A percentile compares a stretch with the other conserved stretches of the same genome.
Evolutionary conservation across 2,113 vertebrate genomes (phyloP).

Genomic region (Dicerorhinus sumatrensis): DNA sequence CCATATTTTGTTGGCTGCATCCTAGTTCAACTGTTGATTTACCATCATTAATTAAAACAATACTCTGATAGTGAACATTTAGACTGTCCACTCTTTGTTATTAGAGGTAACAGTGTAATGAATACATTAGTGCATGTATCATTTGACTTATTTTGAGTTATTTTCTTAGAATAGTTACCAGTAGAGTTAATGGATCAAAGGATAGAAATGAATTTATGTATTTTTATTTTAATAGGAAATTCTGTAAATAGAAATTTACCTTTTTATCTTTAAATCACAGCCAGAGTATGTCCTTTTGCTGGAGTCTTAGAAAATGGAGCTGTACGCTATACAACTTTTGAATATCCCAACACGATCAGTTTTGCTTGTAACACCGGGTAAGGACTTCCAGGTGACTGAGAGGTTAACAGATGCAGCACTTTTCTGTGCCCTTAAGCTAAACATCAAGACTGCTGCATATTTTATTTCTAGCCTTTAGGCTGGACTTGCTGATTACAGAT

Average conservation of each 20-base stretch:
- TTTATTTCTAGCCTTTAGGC: not conserved
- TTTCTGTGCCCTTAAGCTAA: not conserved
- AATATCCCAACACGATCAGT: conserved; percentile 88
- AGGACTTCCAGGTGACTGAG: conserved; percentile 53
- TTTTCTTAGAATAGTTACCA: not conserved
- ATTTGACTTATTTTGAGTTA: not conserved
- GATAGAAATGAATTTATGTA: not conserved
- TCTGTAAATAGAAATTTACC: conserved; percentile 13
- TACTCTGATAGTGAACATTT: not conserved
- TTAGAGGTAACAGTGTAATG: not conserved
- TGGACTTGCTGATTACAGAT: not conserved
- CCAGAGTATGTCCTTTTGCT: conserved; percentile 88
- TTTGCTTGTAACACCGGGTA: conserved; percentile 93
- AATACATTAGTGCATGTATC: rapidly evolving
- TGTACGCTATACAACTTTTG: conserved; percentile 74
- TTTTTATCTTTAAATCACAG: conserved; percentile 84
- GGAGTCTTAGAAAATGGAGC: conserved; percentile 86
- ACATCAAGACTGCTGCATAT: not conserved
- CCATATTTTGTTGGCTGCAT: not conserved
- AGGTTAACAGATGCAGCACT: not conserved
- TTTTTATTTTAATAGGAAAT: not conserved
- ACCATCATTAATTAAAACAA: not conserved
- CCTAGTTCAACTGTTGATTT: not conserved
- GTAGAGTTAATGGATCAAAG: not conserved
- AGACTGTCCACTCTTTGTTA: not conserved